Percentiles rank a stretch among this genome's conserved stretches.
These are phyloP conservation scores for Lycaon pictus DNA, from an alignment of 2,113 vertebrate species.

Conservation along the genomic window DNA sequence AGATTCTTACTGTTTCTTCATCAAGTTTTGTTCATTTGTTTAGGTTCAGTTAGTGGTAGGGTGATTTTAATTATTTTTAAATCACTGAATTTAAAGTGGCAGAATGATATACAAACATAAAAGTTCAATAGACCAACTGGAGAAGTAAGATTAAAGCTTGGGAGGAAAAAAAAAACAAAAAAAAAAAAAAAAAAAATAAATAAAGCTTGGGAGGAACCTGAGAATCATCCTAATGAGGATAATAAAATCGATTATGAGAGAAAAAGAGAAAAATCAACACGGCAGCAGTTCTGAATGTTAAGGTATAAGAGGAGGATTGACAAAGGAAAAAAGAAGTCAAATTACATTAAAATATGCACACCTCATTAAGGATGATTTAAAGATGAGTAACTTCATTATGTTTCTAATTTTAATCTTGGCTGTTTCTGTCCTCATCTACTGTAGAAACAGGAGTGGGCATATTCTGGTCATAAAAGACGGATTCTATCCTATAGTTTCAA, in stretches of 20 bases:
- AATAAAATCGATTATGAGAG: not conserved
- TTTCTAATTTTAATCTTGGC: slow-evolving; percentile 38
- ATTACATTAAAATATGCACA: not conserved
- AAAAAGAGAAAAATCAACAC: not conserved
- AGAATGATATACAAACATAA: not conserved
- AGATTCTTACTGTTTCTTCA: not conserved
- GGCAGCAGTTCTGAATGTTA: not conserved
- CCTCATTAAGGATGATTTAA: not conserved
- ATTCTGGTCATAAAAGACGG: not conserved
- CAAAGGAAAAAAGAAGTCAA: not conserved
- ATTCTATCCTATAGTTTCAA: not conserved
- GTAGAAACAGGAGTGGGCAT: not conserved
- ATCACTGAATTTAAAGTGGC: slow-evolving; percentile 3
- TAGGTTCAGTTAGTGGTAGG: not conserved
- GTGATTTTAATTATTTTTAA: not conserved
- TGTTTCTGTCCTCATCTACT: not conserved
- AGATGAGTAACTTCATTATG: not conserved
- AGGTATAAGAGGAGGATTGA: not conserved
- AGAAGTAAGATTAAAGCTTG: not conserved
- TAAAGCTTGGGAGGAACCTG: not conserved
- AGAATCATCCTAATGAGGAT: not conserved
- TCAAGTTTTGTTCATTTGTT: not conserved
- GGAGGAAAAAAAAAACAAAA: too few species aligned
- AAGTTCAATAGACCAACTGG: not conserved
- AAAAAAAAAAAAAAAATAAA: too few species aligned